phyloP scores from a whole-genome alignment of 2,888 invertebrate genomes.

The Diachrysia chrysitis region DNA sequence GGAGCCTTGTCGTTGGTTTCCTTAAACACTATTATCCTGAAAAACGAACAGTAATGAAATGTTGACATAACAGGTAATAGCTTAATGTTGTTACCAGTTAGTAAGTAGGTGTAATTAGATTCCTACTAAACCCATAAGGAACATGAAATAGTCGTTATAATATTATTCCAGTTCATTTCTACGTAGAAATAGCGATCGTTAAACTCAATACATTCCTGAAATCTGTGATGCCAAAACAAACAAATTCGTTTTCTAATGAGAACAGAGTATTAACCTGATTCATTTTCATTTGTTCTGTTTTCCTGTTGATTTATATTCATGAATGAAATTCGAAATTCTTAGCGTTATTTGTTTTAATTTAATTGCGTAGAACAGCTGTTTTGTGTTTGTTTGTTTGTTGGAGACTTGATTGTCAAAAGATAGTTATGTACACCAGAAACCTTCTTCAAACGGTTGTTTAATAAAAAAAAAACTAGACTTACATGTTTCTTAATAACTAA shows the following conservation, averaged over 20 bases:
- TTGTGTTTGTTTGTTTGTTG: neutral
- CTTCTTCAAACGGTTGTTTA: neutral
- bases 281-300: slow-evolving; percentile 11
- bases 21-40: slow-evolving; percentile 45
- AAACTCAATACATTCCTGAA: slow-evolving; percentile 27
- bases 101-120: neutral
- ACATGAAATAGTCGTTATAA: slow-evolving; percentile 4
- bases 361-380: neutral
- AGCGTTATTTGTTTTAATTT: neutral
- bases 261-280: slow-evolving; percentile 11
- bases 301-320: slow-evolving; percentile 2
- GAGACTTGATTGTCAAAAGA: neutral
- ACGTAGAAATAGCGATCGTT: slow-evolving; percentile 17
- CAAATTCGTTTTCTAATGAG: slow-evolving; percentile 18
- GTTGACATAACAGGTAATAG: too few relatives aligned
- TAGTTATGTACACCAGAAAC: neutral
- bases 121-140: slow-evolving; percentile 12
- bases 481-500: slow-evolving; percentile 22
- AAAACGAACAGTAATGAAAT: slow-evolving; percentile 14
- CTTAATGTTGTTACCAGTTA: too few relatives aligned
- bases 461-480: slow-evolving; percentile 11
- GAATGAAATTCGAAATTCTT: neutral
- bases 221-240: slow-evolving; percentile 25
- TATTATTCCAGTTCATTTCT: slow-evolving; percentile 11
- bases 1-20: slow-evolving; percentile 26